A percentile compares a stretch with the other conserved stretches of the same genome.
Conservation (phyloP, 2,888 invertebrate genomes). For the Blastobasis lacticolella region DNA sequence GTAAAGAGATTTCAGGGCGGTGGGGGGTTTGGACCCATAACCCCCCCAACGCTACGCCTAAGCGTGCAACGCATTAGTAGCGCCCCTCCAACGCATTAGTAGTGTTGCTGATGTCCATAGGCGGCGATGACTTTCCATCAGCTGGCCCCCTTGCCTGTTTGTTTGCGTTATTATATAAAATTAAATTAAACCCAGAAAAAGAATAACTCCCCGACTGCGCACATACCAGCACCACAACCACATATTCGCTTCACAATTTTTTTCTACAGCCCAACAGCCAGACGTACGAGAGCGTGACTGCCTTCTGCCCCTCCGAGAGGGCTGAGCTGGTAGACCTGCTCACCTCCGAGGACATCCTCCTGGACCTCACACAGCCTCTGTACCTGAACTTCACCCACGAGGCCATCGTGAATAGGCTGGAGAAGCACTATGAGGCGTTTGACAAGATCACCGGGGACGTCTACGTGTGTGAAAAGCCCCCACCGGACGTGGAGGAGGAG, state of each 20-base stretch:
- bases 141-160: no score
- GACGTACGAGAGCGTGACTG: slow-evolving; percentile 88
- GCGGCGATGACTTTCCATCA: no score
- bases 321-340: slow-evolving; percentile 82
- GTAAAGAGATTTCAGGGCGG: no score
- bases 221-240: background rate
- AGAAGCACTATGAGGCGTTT: slow-evolving; percentile 78
- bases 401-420: slow-evolving; percentile 84
- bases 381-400: slow-evolving; percentile 91
- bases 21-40: no score
- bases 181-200: no score
- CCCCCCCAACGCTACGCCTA: no score
- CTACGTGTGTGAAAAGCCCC: slow-evolving; percentile 81
- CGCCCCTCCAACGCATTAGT: no score
- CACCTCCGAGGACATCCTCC: slow-evolving; percentile 83
- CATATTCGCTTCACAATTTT: background rate
- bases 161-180: no score
- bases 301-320: slow-evolving; percentile 87
- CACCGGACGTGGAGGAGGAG: slow-evolving; percentile 73
- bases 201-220: background rate
- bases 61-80: no score
- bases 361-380: slow-evolving; percentile 86
- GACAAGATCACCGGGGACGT: slow-evolving; percentile 88
- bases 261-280: slow-evolving; percentile 80
- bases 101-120: no score